Conservation (phyloP, 2,113 vertebrate species). For the Thryonomys swinderianus region DNA sequence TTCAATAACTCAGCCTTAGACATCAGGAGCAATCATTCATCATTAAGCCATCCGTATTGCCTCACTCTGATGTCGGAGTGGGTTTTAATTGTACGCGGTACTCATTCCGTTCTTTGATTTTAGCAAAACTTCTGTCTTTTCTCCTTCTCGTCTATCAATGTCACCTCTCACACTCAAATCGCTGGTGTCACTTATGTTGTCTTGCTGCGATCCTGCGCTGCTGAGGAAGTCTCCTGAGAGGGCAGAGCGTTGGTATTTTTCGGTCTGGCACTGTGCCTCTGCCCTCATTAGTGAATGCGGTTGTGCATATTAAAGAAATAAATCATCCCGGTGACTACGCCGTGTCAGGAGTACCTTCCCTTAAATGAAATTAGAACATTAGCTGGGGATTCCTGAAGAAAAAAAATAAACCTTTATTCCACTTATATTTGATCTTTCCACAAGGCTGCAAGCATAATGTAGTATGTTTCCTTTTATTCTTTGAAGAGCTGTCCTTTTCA, state of each 20-base stretch:
- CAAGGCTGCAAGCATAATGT: not conserved
- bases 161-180: not conserved
- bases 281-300: constrained; percentile 68
- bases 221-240: constrained; percentile 59
- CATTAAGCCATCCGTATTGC: not conserved
- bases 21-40: not conserved
- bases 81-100: constrained; percentile 2
- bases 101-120: constrained; percentile 31
- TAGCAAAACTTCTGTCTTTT: not conserved
- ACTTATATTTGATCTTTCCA: not conserved
- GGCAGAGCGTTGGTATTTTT: constrained; percentile 22
- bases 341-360: constrained; percentile 54
- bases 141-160: not conserved
- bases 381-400: constrained; percentile 29
- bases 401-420: not conserved
- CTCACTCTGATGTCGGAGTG: not conserved
- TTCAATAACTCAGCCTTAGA: constrained; percentile 42
- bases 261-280: constrained; percentile 67
- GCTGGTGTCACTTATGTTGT: constrained; percentile 45
- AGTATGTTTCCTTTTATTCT: not conserved
- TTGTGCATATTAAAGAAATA: constrained; percentile 78
- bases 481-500: not conserved
- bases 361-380: constrained; percentile 69
- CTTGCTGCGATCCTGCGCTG: constrained; percentile 57
- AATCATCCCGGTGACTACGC: constrained; percentile 70